Base-by-base conservation (phyloP, 2,888 invertebrate genomes). In the Alviniconcha strummeri region DNA sequence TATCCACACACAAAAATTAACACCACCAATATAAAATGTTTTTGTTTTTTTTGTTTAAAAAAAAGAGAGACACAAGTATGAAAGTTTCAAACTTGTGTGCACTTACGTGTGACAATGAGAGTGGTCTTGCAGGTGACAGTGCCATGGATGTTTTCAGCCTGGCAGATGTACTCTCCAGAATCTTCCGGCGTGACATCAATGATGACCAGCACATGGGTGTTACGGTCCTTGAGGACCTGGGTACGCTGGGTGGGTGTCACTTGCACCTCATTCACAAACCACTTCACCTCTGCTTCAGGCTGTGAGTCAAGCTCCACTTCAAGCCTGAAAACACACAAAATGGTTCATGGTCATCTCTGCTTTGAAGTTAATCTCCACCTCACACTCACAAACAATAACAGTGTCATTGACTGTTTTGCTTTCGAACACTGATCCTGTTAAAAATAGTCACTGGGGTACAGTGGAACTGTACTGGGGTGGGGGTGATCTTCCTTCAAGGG, bases 91-190 rank as follows among this genome's bases (percentile, higher is more conserved):
- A 60, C 60, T 60, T 60, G 60, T 55, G 4, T 72, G 52, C 57
- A 90, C 92, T 90, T 88, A 93, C 93, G 90, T 86, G 89, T 92
- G 72, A 94, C 91, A 87, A 90, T 88, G 9, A 94, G 90, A 57
- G 91, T 90, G 0, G 93, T 91, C 84, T 88, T 91, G 84, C 92
- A 93, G 55, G 89, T 89, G 54, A 89, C 89, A 60, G 90, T 90
- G 82, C 99, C 99, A 96, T 98, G 98, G 92, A 96, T 97, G 93
- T 99, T 99, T 6, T 97, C 97, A 17, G 92, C 92, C 76, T 90
- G 89, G 87, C 93, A 93, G 19, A 91, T 87, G 84, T 93, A 94
- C 80, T 98, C 95, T 56, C 98, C 98, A 74, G 97, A 96, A 93
- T 99, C 99, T 81, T 92, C 91, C 7, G 90, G 90, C 4, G 86